A percentile compares a stretch with the other conserved stretches of the same genome.
Evolutionary conservation across 2,888 invertebrate species (phyloP).

Genomic region (Apocheima hispidaria): DNA sequence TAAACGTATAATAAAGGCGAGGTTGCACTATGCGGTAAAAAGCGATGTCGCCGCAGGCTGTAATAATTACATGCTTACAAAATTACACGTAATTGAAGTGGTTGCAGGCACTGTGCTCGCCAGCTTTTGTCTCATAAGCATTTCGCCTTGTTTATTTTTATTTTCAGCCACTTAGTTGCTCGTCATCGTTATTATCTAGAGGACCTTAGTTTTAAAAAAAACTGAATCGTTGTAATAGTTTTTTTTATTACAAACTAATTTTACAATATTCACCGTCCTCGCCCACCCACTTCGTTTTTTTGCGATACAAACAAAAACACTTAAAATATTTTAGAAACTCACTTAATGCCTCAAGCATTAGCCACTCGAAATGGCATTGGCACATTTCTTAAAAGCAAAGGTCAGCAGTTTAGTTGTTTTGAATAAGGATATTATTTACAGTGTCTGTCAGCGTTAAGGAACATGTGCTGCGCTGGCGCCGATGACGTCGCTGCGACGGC

Average conservation of each 20-base stretch:
- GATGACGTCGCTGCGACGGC: constrained; percentile 54
- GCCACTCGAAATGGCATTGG: constrained; percentile 43
- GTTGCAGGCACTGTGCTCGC: constrained; percentile 52
- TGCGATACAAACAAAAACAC: constrained; percentile 23
- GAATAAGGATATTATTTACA: constrained; percentile 61
- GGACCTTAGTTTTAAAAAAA: constrained; percentile 1
- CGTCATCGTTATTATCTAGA: constrained; percentile 23
- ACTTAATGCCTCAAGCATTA: constrained; percentile 11
- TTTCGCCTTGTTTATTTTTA: constrained; percentile 37
- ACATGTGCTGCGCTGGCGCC: constrained; percentile 69
- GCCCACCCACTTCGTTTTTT: constrained; percentile 32
- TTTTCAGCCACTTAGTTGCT: constrained; percentile 23
- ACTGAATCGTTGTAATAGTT: constrained; percentile 16
- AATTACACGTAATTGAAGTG: constrained; percentile 68
- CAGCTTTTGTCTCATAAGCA: constrained; percentile 53
- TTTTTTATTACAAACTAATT: constrained; percentile 15
- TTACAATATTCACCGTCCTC: constrained; percentile 11
- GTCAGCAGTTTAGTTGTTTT: constrained; percentile 62
- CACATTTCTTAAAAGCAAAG: constrained; percentile 51
- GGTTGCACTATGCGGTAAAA: constrained; percentile 57
- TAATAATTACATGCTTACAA: constrained; percentile 67
- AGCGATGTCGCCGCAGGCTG: constrained; percentile 61
- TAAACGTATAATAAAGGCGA: constrained; percentile 50
- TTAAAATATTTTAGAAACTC: constrained; percentile 32
- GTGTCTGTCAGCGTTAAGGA: constrained; percentile 60